Evolutionary conservation across 2,113 vertebrate genomes (phyloP).

Genomic region (Phaethornis superciliosus): DNA sequence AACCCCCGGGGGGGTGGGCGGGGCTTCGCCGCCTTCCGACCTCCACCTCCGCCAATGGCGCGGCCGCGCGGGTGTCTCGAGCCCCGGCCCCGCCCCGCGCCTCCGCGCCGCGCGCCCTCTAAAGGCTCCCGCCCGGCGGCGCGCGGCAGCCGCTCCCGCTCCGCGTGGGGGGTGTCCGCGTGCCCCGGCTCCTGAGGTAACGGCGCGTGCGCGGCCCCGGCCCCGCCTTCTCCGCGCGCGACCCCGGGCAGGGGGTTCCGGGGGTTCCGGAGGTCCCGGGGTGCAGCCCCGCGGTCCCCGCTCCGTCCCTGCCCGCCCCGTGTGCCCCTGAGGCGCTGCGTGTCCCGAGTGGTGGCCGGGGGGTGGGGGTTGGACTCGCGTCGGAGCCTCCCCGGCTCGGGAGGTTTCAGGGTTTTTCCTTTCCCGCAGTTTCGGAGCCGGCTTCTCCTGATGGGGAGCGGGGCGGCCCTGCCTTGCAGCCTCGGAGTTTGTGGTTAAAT

Average conservation of each 20-base stretch:
- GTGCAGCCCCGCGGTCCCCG: no score
- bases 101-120: not conserved
- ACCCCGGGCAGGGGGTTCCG: not conserved
- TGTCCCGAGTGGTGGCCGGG: not conserved
- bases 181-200: not conserved
- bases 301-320: not conserved
- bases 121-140: not conserved
- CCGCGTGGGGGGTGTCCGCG: not conserved
- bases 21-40: not conserved
- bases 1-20: not conserved
- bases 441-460: accelerated
- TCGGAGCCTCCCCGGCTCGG: not conserved
- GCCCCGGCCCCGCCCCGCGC: not conserved
- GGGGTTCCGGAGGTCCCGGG: no score
- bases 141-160: not conserved
- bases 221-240: not conserved
- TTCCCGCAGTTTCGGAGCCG: accelerated
- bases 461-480: no score
- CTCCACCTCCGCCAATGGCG: not conserved
- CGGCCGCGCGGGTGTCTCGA: not conserved
- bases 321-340: no score
- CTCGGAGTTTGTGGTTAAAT: not conserved
- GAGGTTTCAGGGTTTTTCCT: accelerated
- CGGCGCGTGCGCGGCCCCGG: not conserved
- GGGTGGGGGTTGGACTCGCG: not conserved